These are phyloP conservation scores for Parauchenoglanis ngamensis DNA, from an alignment of 2,797 vertebrate genomes.

Conservation along the genomic window DNA sequence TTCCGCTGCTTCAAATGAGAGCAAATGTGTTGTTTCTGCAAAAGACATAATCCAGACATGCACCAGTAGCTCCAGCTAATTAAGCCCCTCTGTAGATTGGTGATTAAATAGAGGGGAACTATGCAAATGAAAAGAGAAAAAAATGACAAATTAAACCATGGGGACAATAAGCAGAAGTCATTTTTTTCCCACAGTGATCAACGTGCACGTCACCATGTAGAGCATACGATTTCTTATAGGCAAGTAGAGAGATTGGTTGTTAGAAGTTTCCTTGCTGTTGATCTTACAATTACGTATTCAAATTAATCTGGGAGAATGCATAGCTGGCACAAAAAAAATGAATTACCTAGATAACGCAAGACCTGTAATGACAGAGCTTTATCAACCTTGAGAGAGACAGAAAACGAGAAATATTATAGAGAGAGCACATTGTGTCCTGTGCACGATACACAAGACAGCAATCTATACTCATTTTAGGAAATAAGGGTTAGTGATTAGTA, in stretches of 20 bases:
- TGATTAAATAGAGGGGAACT: conserved; percentile 59
- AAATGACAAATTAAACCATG: conserved; percentile 51
- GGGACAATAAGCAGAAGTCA: conserved; percentile 41
- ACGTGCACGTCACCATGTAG: conserved; percentile 34
- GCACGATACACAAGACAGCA: not conserved
- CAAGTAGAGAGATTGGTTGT: conserved; percentile 18
- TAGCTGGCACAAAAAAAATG: conserved; percentile 59
- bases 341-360: conserved; percentile 55
- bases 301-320: conserved; percentile 58
- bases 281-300: conserved; percentile 72
- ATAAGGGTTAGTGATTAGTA: conserved; percentile 7
- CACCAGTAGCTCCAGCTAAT: conserved; percentile 55
- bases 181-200: conserved; percentile 45
- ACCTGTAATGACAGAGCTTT: conserved; percentile 43
- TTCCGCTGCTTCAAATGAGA: conserved; percentile 49
- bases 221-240: not conserved
- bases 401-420: conserved; percentile 7
- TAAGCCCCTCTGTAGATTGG: conserved; percentile 59
- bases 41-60: conserved; percentile 54
- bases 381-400: conserved; percentile 29
- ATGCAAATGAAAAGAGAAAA: conserved; percentile 51
- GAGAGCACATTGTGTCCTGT: not conserved
- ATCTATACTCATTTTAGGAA: conserved; percentile 14
- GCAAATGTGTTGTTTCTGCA: conserved; percentile 56
- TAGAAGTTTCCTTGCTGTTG: conserved; percentile 59